Conservation (phyloP, 1,140 invertebrate genomes). For the Drosophila insularis region DNA sequence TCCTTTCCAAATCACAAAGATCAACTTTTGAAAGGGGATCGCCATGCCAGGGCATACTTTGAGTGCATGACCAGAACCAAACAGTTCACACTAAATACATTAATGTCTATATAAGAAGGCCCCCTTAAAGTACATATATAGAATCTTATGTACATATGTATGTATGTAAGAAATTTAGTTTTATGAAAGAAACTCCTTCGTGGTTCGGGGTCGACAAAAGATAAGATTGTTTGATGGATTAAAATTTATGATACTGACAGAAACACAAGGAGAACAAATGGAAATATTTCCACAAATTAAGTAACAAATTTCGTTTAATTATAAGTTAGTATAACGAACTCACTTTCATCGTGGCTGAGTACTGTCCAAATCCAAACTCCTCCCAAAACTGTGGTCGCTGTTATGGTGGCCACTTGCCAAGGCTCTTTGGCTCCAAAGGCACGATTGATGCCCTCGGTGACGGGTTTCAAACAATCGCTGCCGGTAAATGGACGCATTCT, state of each 20-base stretch:
- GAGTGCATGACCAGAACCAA: slow-evolving; percentile 27
- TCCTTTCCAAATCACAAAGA: slow-evolving; percentile 12
- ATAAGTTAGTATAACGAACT: slow-evolving; percentile 67
- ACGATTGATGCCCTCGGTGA: slow-evolving; percentile 83
- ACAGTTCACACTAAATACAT: neutral
- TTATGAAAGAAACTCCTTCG: neutral
- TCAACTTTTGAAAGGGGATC: slow-evolving; percentile 15
- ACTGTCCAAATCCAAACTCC: slow-evolving; percentile 88
- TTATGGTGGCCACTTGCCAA: slow-evolving; percentile 89
- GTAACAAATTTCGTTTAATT: neutral
- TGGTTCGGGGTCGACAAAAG: neutral
- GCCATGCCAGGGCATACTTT: slow-evolving; percentile 19
- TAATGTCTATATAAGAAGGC: too few species aligned
- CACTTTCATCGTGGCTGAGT: slow-evolving; percentile 88
- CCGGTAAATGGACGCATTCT: slow-evolving; percentile 64
- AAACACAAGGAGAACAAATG: neutral
- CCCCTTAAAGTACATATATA: too few species aligned
- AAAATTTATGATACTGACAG: slow-evolving; percentile 27
- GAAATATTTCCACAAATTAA: slow-evolving; percentile 11
- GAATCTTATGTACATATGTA: neutral
- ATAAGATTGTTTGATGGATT: slow-evolving; percentile 68
- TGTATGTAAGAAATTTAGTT: slow-evolving; percentile 16
- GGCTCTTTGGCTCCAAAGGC: slow-evolving; percentile 87
- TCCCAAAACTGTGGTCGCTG: slow-evolving; percentile 87
- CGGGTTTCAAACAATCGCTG: slow-evolving; percentile 61